Evolutionary conservation across 1,140 invertebrate genomes (phyloP).

Genomic region (Ceratina japonica): DNA sequence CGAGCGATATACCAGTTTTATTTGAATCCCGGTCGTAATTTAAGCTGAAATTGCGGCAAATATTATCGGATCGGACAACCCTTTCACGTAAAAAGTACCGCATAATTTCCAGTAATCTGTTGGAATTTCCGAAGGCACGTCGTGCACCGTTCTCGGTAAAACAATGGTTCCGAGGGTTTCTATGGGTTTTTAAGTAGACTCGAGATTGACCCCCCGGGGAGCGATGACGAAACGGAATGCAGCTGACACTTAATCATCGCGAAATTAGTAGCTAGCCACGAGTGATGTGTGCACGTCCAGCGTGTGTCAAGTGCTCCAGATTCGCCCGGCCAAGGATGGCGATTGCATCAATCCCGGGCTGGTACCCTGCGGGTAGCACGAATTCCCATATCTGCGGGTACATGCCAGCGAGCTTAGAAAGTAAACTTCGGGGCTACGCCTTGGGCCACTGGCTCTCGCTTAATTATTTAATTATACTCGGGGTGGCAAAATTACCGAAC

Average conservation of each 20-base stretch:
- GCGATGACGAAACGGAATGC: not conserved
- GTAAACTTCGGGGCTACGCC: slow-evolving; percentile 46
- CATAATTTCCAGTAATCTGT: too few species aligned
- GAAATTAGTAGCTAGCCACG: slow-evolving; percentile 15
- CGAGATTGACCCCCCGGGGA: too few species aligned
- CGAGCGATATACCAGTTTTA: too few species aligned
- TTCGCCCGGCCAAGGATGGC: slow-evolving; percentile 56
- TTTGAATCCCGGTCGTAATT: too few species aligned
- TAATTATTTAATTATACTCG: slow-evolving; percentile 53
- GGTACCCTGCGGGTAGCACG: slow-evolving; percentile 60
- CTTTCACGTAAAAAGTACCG: too few species aligned
- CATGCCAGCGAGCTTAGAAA: slow-evolving; percentile 49
- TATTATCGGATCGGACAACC: too few species aligned
- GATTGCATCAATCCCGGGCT: slow-evolving; percentile 54
- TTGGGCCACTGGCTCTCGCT: slow-evolving; percentile 22
- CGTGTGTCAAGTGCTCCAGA: slow-evolving; percentile 59
- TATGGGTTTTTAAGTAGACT: not conserved
- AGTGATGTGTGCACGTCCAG: slow-evolving; percentile 12
- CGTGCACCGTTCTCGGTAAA: too few species aligned
- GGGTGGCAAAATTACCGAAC: not conserved
- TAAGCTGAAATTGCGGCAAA: too few species aligned
- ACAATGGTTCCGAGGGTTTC: not conserved
- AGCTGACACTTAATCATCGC: not conserved
- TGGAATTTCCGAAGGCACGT: too few species aligned
- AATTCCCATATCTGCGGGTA: slow-evolving; percentile 72